Base-by-base conservation (phyloP, 2,797 vertebrate species). In the Artibeus jamaicensis region DNA sequence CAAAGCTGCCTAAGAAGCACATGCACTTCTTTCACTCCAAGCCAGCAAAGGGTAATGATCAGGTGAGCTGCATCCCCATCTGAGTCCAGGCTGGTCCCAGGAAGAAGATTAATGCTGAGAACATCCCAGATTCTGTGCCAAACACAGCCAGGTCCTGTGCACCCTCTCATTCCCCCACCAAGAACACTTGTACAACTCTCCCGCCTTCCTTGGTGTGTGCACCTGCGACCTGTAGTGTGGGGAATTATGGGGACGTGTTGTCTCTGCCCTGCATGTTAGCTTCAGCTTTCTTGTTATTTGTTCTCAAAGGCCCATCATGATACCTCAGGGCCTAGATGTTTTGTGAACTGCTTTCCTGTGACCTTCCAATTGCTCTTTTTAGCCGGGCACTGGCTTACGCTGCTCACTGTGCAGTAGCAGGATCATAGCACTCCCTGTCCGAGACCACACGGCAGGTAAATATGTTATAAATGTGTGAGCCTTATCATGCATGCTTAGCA, bases 1-100 rank as follows among this genome's bases (percentile, higher is more conserved):
- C 93, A 93, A 93, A 67, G 79, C 95, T 97, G 89, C 93, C 95
- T 94, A 92, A 97, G 97, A 98, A 97, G 97, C 95, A 96, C 95
- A 97, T 26, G 82, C 85, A 97, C 98, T 97, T 90, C 93, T 97
- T 95, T 71, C 53, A 6, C 83, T 89, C 50, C n/a, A 86, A 93
- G 88, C 86, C 96, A 44, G 82, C 70, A 48, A 59, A 95, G 83
- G 85, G 74, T 15, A 48, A 19, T n/a, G 46, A 74, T 5, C 5
- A 94, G 89, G 18, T 71, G 68, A 93, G 82, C n/a, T 65, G 77
- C 22, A 16, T 70, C 70, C 92, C 95, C 0, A 0, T 48, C 24
- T 26, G 24, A 83, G 57, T 2, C 21, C 62, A 26, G 87, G 26
- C 88, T 87, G 62, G 34, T 11, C 57, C 73, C 7, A 18, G 24